Evolutionary conservation across 2,797 vertebrate genomes (phyloP).

Genomic region (Girardinus metallicus): DNA sequence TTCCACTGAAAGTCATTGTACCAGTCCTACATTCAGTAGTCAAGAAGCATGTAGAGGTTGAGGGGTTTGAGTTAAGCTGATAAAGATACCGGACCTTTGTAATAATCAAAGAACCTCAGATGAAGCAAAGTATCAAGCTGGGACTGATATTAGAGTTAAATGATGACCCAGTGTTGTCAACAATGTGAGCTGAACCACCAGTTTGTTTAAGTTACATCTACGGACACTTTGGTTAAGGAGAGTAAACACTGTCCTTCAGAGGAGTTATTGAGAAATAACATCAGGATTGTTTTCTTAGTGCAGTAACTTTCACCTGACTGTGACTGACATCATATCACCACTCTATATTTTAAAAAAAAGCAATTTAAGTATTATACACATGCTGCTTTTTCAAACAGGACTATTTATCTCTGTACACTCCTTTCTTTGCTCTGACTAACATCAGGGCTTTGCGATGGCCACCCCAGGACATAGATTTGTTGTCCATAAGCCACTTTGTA

Average conservation of each 20-base stretch:
- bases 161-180: neutral
- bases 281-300: neutral
- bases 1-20: neutral
- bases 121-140: neutral
- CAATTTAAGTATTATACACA: neutral
- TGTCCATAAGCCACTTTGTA: neutral
- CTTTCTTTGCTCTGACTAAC: neutral
- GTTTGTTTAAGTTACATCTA: neutral
- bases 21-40: constrained; percentile 12
- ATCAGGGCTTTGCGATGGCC: neutral
- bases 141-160: neutral
- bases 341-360: neutral
- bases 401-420: neutral
- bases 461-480: neutral
- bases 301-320: neutral
- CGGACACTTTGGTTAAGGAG: neutral
- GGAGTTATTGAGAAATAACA: neutral
- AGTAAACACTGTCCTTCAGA: neutral
- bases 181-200: neutral
- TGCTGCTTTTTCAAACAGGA: neutral
- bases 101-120: neutral
- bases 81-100: constrained; percentile 34
- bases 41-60: constrained; percentile 8
- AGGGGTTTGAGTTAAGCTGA: constrained; percentile 6
- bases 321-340: neutral